Base-by-base conservation (phyloP, 2,113 vertebrate genomes). In the Chunga burmeisteri region DNA sequence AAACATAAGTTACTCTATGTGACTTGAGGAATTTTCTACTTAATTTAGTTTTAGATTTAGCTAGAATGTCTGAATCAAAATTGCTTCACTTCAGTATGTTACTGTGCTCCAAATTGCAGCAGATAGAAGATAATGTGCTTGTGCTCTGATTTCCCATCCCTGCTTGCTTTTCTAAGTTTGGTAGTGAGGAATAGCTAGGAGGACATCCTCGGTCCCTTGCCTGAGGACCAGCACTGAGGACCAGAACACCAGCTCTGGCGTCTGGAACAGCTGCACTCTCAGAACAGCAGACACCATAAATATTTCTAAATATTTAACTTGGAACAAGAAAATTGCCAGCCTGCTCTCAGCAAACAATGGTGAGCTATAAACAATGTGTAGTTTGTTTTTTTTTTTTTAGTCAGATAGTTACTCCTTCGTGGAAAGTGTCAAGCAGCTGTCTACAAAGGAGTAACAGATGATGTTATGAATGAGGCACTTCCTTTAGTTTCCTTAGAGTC, bases 231-330 rank as follows among this genome's bases (percentile, higher is more conserved):
- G 72, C 16, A 6, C 17, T 32, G 38, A 34, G 38, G 42, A 42
- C 59, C 29, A n/a, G 36, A 34, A 30, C 23, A 25, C 22, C 23
- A 63, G 6, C 55, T 55, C 68, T 26, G 32, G 9, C 13, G 11
- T 55, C 49, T 84, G 58, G 52, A 89, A 58, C 34, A 78, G 65
- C 29, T 38, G 22, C n/a, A 13, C n/a, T 52, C 34, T 46, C 13
- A 14, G 29, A 84, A 44, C 10, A 59, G 66, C 63, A 73, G 23
- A 30, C 30, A 27, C 46, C 25, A 20, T 53, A 32, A 74, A 16
- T 63, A 49, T 42, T 80, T 91, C 42, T 82, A 44, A 82, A 46
- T 93, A 50, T 75, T 94, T 90, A 47, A 23, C 47, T 75, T 71
- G n/a, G n/a, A 50, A n/a, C n/a, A 47, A 32, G 34, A 49, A 79